Evolutionary conservation across 2,797 vertebrate species (phyloP).

Genomic region (Mustela erminea): DNA sequence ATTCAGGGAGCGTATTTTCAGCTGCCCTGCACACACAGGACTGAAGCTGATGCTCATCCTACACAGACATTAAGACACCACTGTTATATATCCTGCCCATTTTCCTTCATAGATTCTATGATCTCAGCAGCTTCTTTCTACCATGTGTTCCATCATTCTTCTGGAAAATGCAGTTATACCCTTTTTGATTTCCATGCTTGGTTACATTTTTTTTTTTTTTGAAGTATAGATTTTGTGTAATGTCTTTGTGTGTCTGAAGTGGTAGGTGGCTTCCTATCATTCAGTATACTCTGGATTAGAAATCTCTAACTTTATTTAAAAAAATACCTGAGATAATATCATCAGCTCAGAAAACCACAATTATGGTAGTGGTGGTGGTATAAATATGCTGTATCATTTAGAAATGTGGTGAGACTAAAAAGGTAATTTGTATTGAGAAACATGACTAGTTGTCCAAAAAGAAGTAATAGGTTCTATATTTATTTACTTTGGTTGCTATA

Average conservation of each 20-base stretch:
- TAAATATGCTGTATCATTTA: background rate
- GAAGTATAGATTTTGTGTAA: background rate
- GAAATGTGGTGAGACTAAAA: background rate
- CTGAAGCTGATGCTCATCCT: no score
- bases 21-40: background rate
- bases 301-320: background rate
- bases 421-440: background rate
- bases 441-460: background rate
- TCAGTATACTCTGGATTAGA: background rate
- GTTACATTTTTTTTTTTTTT: background rate
- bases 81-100: accelerated
- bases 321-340: background rate
- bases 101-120: background rate
- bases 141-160: background rate
- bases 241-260: background rate
- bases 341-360: background rate
- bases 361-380: background rate
- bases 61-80: background rate
- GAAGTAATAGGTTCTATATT: background rate
- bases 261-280: background rate
- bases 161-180: background rate
- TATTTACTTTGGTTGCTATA: background rate
- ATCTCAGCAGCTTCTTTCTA: background rate
- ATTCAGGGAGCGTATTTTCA: background rate
- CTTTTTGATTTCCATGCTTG: background rate